A percentile compares a stretch with the other conserved stretches of the same genome.
Evolutionary conservation across 1,140 invertebrate species (phyloP).

Genomic region (Drosophila miranda): DNA sequence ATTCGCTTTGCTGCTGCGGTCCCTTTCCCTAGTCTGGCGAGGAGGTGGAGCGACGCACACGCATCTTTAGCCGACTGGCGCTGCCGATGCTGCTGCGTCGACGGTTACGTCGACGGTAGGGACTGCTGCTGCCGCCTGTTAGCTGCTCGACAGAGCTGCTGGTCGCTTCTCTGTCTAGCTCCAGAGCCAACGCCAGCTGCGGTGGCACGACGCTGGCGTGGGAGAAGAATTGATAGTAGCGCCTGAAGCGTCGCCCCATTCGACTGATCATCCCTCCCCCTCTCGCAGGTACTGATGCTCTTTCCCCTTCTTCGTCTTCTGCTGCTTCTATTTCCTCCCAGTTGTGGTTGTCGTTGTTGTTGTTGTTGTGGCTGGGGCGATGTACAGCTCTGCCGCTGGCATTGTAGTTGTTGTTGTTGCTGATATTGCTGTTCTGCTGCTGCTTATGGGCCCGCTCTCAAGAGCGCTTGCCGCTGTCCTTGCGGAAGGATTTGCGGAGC

Average conservation of each 20-base stretch:
- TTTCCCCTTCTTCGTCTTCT: background rate
- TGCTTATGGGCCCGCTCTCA: slow-evolving; percentile 57
- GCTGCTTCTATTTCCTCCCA: slow-evolving; percentile 4
- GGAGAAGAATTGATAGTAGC: slow-evolving; percentile 43
- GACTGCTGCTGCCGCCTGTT: slow-evolving; percentile 43
- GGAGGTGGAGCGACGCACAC: slow-evolving; percentile 59
- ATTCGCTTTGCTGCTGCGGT: background rate
- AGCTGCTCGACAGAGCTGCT: slow-evolving; percentile 58
- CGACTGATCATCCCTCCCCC: slow-evolving; percentile 47
- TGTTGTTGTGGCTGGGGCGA: slow-evolving; percentile 27
- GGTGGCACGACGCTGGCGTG: background rate
- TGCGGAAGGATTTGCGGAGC: slow-evolving; percentile 89
- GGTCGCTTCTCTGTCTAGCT: background rate
- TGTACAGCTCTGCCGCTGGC: slow-evolving; percentile 10
- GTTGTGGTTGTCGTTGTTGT: slow-evolving; percentile 29
- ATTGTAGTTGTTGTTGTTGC: slow-evolving; percentile 21
- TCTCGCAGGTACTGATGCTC: background rate
- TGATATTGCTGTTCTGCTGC: slow-evolving; percentile 33
- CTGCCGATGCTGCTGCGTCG: slow-evolving; percentile 62
- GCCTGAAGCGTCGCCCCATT: slow-evolving; percentile 50
- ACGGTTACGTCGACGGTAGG: slow-evolving; percentile 49
- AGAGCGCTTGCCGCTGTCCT: slow-evolving; percentile 84
- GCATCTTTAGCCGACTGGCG: slow-evolving; percentile 64
- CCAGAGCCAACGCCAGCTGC: slow-evolving; percentile 19
- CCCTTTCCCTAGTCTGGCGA: slow-evolving; percentile 52